Evolutionary conservation across 2,113 vertebrate species (phyloP).

Genomic region (Heliornis fulica): DNA sequence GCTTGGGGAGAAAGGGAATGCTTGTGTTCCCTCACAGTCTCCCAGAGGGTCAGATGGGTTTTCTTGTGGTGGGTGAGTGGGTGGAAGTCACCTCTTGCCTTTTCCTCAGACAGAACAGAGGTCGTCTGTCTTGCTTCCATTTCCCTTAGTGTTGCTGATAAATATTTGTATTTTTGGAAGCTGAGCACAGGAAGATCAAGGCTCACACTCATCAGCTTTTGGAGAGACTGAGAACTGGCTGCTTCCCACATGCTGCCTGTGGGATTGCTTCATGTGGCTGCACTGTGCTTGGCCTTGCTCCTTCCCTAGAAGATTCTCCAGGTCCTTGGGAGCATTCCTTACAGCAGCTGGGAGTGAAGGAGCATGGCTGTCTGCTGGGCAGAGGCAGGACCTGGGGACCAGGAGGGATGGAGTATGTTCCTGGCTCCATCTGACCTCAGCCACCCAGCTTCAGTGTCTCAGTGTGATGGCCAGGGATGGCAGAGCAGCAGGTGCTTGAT

Average conservation of each 20-base stretch:
- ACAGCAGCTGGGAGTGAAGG: background rate
- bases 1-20: background rate
- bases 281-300: background rate
- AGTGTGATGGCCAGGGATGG: background rate
- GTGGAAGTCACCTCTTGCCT: background rate
- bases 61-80: background rate
- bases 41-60: background rate
- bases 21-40: background rate
- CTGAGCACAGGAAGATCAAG: background rate
- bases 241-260: background rate
- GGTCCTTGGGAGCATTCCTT: background rate
- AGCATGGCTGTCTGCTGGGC: background rate
- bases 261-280: background rate
- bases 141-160: background rate
- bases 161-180: constrained; percentile 25
- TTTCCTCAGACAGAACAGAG: background rate
- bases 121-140: background rate
- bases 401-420: background rate
- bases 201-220: background rate
- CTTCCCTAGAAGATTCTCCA: background rate
- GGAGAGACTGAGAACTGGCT: background rate
- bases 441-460: background rate
- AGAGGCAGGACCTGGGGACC: background rate
- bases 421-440: background rate
- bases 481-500: background rate